Percentiles rank a stretch among this genome's conserved stretches.
Evolutionary conservation across 2,888 invertebrate species (phyloP).

Genomic region (Rhogogaster chlorosoma): DNA sequence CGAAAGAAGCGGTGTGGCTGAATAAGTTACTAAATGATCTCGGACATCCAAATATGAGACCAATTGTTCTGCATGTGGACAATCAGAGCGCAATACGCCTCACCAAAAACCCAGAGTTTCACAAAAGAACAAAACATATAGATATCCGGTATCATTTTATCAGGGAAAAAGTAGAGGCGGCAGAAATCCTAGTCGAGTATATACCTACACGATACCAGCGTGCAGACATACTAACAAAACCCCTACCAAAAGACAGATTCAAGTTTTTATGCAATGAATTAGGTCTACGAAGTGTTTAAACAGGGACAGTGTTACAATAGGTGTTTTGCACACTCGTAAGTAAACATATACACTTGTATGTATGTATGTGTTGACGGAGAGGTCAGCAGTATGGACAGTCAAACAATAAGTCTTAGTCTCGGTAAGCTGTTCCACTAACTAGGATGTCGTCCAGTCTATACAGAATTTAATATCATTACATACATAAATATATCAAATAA

Average conservation of each 20-base stretch:
- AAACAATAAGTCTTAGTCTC: too few species aligned
- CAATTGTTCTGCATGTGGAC: conserved; percentile 16
- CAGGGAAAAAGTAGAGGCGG: conserved; percentile 22
- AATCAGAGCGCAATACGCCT: conserved; percentile 45
- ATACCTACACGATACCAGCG: conserved; percentile 19
- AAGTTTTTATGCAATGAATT: background rate
- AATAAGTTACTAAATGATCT: conserved; percentile 31
- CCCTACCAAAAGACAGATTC: conserved; percentile 25
- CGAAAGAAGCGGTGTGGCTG: conserved; percentile 18
- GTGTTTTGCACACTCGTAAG: too few species aligned
- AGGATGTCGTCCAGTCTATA: too few species aligned
- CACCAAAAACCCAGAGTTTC: conserved; percentile 37
- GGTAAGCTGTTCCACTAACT: too few species aligned
- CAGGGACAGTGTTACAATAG: too few species aligned
- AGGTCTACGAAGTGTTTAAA: background rate
- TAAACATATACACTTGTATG: too few species aligned
- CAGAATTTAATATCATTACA: too few species aligned
- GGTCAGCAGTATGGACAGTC: too few species aligned
- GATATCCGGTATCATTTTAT: conserved; percentile 48
- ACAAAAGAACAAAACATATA: conserved; percentile 49
- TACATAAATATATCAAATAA: too few species aligned
- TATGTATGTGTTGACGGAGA: too few species aligned
- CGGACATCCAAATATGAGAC: background rate
- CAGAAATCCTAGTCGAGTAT: conserved; percentile 23
- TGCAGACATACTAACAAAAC: conserved; percentile 52